A percentile compares a stretch with the other conserved stretches of the same genome.
Evolutionary conservation across 2,888 invertebrate species (phyloP).

Genomic region (Galeopsomyia nigrocyanea): DNA sequence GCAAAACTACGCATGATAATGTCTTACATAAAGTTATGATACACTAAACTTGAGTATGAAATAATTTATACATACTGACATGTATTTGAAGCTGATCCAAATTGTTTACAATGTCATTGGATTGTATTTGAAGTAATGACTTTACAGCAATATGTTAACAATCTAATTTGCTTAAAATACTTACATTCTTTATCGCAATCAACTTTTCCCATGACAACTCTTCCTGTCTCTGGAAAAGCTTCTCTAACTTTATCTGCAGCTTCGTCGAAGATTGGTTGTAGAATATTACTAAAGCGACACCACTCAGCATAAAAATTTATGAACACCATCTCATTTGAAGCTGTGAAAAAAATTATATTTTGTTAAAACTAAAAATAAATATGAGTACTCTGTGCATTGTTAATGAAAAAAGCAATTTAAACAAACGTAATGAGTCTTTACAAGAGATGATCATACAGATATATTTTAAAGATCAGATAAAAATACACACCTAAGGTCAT

Average conservation of each 20-base stretch:
- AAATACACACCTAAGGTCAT: conserved; percentile 81
- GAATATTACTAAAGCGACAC: conserved; percentile 98
- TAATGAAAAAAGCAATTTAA: not conserved
- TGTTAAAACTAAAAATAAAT: conserved; percentile 22
- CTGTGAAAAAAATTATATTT: conserved; percentile 73
- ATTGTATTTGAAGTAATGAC: too few species aligned
- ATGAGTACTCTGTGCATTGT: conserved; percentile 6
- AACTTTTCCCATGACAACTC: conserved; percentile 94
- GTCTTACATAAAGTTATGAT: too few species aligned
- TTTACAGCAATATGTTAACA: too few species aligned
- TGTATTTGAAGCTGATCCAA: too few species aligned
- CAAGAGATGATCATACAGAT: not conserved
- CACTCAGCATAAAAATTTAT: conserved; percentile 99
- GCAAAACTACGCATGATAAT: too few species aligned
- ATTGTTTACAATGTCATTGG: too few species aligned
- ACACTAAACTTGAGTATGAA: too few species aligned
- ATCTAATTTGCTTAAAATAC: conserved; percentile 52
- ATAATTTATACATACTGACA: too few species aligned
- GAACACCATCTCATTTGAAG: conserved; percentile 95
- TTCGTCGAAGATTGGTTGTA: conserved; percentile 97
- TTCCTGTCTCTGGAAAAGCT: conserved; percentile 84
- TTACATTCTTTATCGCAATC: conserved; percentile 94
- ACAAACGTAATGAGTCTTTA: not conserved
- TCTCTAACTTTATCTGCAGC: conserved; percentile 88
- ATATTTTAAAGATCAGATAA: not conserved